A percentile compares a stretch with the other conserved stretches of the same genome.
These are phyloP conservation scores for Agrochola lychnidis DNA, from an alignment of 2,888 invertebrate species.

Conservation along the genomic window DNA sequence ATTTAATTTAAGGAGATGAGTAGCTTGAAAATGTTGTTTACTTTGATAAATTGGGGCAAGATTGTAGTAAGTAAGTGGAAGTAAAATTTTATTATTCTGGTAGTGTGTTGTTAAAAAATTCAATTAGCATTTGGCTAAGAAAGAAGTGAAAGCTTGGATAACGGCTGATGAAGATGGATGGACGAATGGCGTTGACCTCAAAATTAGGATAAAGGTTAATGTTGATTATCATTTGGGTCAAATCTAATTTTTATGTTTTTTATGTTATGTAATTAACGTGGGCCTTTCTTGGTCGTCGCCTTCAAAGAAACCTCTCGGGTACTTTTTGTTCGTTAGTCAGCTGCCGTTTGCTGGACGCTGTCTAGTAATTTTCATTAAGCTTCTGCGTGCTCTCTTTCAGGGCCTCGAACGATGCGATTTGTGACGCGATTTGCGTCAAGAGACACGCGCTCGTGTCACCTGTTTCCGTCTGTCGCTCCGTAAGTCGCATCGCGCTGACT, in stretches of 20 bases:
- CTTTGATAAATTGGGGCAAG: slow-evolving; percentile 13
- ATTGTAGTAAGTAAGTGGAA: background rate
- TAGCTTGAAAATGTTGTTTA: background rate
- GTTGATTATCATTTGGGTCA: slow-evolving; percentile 18
- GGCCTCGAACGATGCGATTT: background rate
- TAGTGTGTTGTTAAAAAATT: background rate
- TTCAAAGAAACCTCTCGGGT: background rate
- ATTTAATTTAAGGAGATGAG: slow-evolving; percentile 23
- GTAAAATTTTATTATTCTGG: background rate
- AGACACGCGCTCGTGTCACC: background rate
- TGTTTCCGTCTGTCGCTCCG: background rate
- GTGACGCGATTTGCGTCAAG: background rate
- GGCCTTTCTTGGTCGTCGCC: background rate
- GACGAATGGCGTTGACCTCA: background rate
- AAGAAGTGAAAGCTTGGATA: background rate
- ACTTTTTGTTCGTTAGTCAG: background rate
- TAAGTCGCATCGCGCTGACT: background rate
- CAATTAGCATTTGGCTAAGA: background rate
- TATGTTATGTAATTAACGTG: no score
- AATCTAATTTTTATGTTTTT: no score
- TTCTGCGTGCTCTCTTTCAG: background rate
- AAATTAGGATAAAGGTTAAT: background rate
- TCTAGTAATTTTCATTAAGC: background rate
- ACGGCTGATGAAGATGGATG: slow-evolving; percentile 4
- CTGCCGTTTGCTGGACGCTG: background rate